Base-by-base conservation (phyloP, 2,888 invertebrate species). In the Liodrosophila aerea region DNA sequence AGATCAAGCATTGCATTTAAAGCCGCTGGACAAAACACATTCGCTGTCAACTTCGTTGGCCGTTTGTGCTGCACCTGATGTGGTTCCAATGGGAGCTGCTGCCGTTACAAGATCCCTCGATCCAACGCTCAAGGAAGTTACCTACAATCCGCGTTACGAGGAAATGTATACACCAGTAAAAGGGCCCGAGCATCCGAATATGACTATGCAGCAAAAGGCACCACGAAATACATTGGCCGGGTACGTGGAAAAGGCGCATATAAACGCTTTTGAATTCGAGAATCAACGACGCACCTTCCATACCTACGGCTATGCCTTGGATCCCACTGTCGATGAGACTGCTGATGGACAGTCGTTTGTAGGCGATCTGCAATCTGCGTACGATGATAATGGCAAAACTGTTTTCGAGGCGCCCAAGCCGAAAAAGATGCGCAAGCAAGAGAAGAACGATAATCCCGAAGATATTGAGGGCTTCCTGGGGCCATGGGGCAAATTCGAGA, bases 211-310 rank as follows among this genome's bases (percentile, higher is more conserved):
- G 86, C 95, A 97, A 91, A 93, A 92, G 67, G 96, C 98, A 0
- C 92, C 92, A 4, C 95, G 97, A 87, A 99, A 99, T 88, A 98
- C 95, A 81, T 91, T 99, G 8, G 94, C 98, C 0, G 99, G 99
- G 0, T 98, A 93, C 90, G 96, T 98, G 0, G 99, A 99, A 87
- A 94, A 95, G 67, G 98, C 98, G 0, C 97, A 98, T 89, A 94
- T 99, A 45, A 98, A 96, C 90, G 96, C 96, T 78, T 99, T 99
- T 90, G 97, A 98, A 84, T 99, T 99, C 92, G 99, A 99, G 90
- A 97, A 96, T 88, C 98, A 99, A 88, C 92, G 98, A 56, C 91
- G 97, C 81, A 98, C 98, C 12, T 99, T 99, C 89, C 94, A 95
- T 31, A 98, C 97, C 87, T 98, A 95, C 87, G 98, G 98, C 1